Percentiles rank a stretch among this genome's conserved stretches.
These are phyloP conservation scores for Netelia inedita DNA, from an alignment of 2,888 invertebrate species.

Conservation along the genomic window DNA sequence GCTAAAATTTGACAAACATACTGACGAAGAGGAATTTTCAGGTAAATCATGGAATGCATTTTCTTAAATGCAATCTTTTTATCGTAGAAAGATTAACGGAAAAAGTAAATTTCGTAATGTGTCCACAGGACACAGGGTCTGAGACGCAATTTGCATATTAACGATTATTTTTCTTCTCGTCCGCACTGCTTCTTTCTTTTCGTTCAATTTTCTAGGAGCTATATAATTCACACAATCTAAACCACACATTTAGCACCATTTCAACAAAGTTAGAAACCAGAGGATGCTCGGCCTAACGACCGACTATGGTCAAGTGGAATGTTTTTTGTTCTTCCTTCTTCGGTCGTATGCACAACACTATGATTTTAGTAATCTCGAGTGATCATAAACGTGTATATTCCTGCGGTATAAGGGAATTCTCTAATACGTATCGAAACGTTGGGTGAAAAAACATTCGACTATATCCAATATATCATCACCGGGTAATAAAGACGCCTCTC, in stretches of 20 bases:
- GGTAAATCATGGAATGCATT: not conserved
- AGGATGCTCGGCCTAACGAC: conserved; percentile 65
- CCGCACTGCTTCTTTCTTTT: conserved; percentile 27
- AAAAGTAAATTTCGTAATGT: not conserved
- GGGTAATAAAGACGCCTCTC: conserved; percentile 44
- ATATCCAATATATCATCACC: conserved; percentile 35
- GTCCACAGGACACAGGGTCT: conserved; percentile 15
- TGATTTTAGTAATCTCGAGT: conserved; percentile 49
- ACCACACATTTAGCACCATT: conserved; percentile 78
- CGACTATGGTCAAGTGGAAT: conserved; percentile 64
- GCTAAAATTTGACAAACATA: conserved; percentile 36
- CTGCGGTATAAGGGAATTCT: conserved; percentile 4
- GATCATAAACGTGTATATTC: conserved; percentile 19
- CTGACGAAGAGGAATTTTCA: conserved; percentile 4
- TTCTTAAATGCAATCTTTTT: not conserved
- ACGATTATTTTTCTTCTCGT: conserved; percentile 27
- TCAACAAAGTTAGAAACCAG: conserved; percentile 71
- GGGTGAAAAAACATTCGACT: conserved; percentile 5
- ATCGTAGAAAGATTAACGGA: not conserved
- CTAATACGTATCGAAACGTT: not conserved
- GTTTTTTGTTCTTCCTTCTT: conserved; percentile 40
- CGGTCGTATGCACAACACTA: conserved; percentile 26
- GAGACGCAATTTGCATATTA: conserved; percentile 49
- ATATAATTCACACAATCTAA: conserved; percentile 70
- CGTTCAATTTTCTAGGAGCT: conserved; percentile 37